phyloP scores from a whole-genome alignment of 2,797 vertebrate species.

The Luscinia megarhynchos region DNA sequence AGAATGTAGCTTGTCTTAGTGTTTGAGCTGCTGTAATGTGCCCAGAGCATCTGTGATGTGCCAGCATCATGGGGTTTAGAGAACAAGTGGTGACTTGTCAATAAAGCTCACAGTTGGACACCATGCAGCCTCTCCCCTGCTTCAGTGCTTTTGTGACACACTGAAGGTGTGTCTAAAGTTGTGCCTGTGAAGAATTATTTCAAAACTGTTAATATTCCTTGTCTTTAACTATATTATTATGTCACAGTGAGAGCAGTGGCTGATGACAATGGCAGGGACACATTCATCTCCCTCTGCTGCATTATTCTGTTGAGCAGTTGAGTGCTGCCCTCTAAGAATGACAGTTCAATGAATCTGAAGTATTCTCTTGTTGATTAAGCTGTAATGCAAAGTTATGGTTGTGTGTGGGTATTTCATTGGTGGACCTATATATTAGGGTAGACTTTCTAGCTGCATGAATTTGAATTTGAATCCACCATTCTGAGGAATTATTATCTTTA shows the following conservation, averaged over 20 bases:
- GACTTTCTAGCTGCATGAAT: background rate
- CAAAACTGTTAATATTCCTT: background rate
- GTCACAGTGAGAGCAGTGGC: background rate
- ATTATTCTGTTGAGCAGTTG: background rate
- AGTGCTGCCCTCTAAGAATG: slow-evolving; percentile 38
- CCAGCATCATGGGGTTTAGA: background rate
- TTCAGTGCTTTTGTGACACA: background rate
- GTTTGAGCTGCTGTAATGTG: background rate
- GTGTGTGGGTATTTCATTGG: background rate
- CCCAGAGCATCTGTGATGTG: background rate
- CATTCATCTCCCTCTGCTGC: slow-evolving; percentile 17
- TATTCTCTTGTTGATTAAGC: slow-evolving; percentile 45
- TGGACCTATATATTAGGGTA: slow-evolving; percentile 4
- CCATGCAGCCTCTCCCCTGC: background rate
- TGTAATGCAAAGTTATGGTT: slow-evolving; percentile 41
- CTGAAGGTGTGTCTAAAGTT: background rate
- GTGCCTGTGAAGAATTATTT: background rate
- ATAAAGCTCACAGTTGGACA: background rate
- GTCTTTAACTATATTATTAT: background rate
- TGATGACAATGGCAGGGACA: background rate
- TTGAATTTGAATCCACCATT: background rate
- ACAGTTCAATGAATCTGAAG: slow-evolving; percentile 54
- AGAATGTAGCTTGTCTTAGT: background rate
- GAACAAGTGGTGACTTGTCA: background rate
- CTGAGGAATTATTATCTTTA: background rate